Evolutionary conservation across 2,113 vertebrate genomes (phyloP), one percentile per base, ranked within the genome.

Genomic region (Symphodus melops): DNA sequence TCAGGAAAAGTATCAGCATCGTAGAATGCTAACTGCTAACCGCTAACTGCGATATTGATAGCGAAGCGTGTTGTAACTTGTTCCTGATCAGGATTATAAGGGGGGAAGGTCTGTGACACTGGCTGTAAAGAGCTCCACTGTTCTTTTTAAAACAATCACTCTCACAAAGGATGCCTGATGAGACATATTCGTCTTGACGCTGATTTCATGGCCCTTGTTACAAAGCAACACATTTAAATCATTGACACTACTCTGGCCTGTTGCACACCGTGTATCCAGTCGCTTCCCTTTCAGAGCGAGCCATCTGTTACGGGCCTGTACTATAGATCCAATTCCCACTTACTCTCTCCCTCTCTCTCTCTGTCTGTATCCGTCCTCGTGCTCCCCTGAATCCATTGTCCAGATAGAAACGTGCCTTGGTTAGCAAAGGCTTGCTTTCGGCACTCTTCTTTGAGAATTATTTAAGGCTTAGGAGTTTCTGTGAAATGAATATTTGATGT

Each of bases 391-490:
- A 92, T 90, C 91, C 82, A 93, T 94, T 94, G 94, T 95, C 94
- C 93, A 83, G 86, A 87, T 60, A 72, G 83, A 54, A 86, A 92
- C 93, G 91, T 94, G 93, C 90, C 90, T 81, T n/a, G 92, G 89
- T 79, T 95, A 85, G 87, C 89, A 94, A 94, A 81, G 82, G 77
- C 75, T 86, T 25, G 59, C 90, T 94, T 91, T 90, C 58, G 56
- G 81, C 77, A 62, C 89, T 90, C 87, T 92, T 94, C 94, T 94
- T 94, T 94, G 92, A 95, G 94, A 95, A 95, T 95, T 95, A 95
- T 95, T 95, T 92, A 95, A 94, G 86, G 89, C 90, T 91, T 83
- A 90, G 89, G 91, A 93, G 89, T 93, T 94, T 92, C 93, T 94
- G 91, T 82, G 86, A 79, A 81, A 94, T 95, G 74, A 95, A 95